Evolutionary conservation across 2,888 invertebrate genomes (phyloP), one percentile per base, ranked within the genome.

Genomic region (Cacoxenus indagator): DNA sequence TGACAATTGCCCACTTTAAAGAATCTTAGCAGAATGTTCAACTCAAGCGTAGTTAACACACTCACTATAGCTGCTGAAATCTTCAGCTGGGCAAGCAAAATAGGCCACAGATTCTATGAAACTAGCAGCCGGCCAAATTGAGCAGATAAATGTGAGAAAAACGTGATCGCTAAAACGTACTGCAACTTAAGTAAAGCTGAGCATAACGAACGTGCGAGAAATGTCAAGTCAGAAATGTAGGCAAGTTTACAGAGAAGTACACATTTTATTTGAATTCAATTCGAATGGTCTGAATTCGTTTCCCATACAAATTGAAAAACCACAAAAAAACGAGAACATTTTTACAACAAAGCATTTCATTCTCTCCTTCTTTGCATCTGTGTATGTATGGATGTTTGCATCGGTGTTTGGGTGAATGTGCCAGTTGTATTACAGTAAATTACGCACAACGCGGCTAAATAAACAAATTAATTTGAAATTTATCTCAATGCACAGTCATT

Each of bases 401-500:
- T n/a, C n/a, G 37, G 5, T 1, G 19, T 14, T 54, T 54, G 51
- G 22, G 51, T 51, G 51, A 17, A 19, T 19, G 51, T 17, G 22
- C 24, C 6, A 19, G 51, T 22, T 0, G 54, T 19, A 24, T 24
- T 17, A 59, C 6, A 27, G 31, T 31, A 59, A 59, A 31, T 22
- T 51, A 57, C 17, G 31, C 31, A 59, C 22, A 59, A 26, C 8
- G 26, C 55, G 26, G 17, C 19, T 19, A 51, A 51, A 59, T 59
- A 59, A 59, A 59, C 59, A 59, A 57, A 57, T 57, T 57, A 57
- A 31, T 31, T 31, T 31, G 31, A 59, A 59, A 59, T 59, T 29
- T 59, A 59, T 59, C 31, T 59, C 59, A 59, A 59, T 59, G 59
- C 59, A 17, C 17, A 37, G 31, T 31, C 8, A 37, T 37, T 2